These are phyloP conservation scores for Nestor notabilis DNA, from an alignment of 2,113 vertebrate genomes.

Conservation along the genomic window DNA sequence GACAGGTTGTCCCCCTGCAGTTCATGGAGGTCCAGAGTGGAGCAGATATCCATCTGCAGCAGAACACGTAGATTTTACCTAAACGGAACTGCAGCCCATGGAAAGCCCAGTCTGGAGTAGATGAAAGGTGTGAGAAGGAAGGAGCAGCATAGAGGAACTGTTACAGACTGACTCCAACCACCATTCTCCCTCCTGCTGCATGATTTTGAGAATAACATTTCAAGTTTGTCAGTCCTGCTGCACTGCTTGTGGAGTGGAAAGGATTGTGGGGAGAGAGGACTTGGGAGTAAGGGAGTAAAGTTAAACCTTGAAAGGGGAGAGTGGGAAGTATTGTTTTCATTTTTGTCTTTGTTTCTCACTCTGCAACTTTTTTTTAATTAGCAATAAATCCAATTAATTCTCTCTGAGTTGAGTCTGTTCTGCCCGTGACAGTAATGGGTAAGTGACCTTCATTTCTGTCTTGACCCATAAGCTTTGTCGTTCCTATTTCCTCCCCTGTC, in stretches of 20 bases:
- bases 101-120: not conserved
- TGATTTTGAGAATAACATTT: not conserved
- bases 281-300: not conserved
- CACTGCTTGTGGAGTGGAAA: fast-evolving
- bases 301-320: fast-evolving
- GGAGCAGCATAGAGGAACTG: not conserved
- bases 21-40: not conserved
- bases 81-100: not conserved
- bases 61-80: not conserved
- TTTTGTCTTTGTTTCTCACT: not conserved
- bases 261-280: fast-evolving
- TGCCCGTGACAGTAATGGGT: fast-evolving
- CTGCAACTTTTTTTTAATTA: not conserved
- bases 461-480: not conserved
- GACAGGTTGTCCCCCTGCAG: fast-evolving
- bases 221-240: not conserved
- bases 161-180: fast-evolving
- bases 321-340: not conserved
- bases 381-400: not conserved
- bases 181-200: not conserved
- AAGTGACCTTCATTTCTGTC: not conserved
- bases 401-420: not conserved
- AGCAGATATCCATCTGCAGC: not conserved
- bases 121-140: not conserved
- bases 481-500: not conserved